A percentile compares a stretch with the other conserved stretches of the same genome.
phyloP scores from a whole-genome alignment of 2,113 vertebrate genomes.

The Peromyscus leucopus region DNA sequence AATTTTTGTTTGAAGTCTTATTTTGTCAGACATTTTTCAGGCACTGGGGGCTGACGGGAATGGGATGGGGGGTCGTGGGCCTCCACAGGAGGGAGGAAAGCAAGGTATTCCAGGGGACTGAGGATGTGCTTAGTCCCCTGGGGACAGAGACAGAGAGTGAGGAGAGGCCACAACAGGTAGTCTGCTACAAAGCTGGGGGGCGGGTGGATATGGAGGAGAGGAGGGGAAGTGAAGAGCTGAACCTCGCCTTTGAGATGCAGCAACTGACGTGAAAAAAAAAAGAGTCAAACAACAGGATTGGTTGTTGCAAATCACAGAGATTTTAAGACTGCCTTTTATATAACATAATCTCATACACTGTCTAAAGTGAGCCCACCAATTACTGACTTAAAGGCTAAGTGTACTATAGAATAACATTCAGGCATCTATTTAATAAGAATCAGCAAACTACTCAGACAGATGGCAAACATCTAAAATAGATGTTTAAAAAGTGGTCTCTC shows the following conservation, averaged over 20 bases:
- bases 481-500: not conserved
- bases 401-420: not conserved
- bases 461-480: constrained; percentile 45
- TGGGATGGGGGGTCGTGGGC: not conserved
- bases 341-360: not conserved
- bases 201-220: not conserved
- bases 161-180: not conserved
- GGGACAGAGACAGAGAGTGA: not conserved
- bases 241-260: not conserved
- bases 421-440: constrained; percentile 29
- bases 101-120: not conserved
- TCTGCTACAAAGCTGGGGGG: not conserved
- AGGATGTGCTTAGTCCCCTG: too few species aligned
- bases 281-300: constrained; percentile 18
- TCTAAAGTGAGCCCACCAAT: constrained; percentile 26
- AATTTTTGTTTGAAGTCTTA: not conserved
- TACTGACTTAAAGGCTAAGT: constrained; percentile 8
- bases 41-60: not conserved
- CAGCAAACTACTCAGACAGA: constrained; percentile 11
- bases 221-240: not conserved
- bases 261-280: not conserved
- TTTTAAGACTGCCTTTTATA: constrained; percentile 25
- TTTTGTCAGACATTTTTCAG: not conserved
- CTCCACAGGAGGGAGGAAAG: not conserved
- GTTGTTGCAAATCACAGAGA: constrained; percentile 23